Evolutionary conservation across 1,140 invertebrate species (phyloP), one percentile per base, ranked within the genome.

Genomic region (Diuraphis noxia): DNA sequence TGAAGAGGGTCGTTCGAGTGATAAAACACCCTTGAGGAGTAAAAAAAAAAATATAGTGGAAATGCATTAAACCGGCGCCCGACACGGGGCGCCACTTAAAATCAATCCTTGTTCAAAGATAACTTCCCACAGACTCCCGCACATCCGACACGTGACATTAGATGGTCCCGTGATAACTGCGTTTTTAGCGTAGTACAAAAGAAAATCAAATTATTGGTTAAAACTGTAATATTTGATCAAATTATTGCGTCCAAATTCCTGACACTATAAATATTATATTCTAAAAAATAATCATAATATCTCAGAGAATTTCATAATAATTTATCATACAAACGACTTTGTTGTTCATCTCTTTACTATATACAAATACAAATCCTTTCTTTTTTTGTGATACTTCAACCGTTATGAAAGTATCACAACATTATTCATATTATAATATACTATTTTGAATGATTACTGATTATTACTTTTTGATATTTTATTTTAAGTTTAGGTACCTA

Each of bases 11-110:
- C 63, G 63, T 40, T 43, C 2, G 38, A 79, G 13, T 79, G 89
- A 91, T 91, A 91, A 91, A 91, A 91, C 89, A 91, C 89, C 89
- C 89, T 79, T 21, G 56, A 46, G 77, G 4, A 82, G 77, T 43
- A 88, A n/a, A 89, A 21, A 40, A 77, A 41, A 34, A 63, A 63
- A 41, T 40, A 19, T 38, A 30, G 77, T 82, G 34, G 10, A 82
- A 82, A 91, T 41, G 43, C 89, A 91, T 91, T 91, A 91, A 91
- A 81, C 43, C 77, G 89, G 89, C 89, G 89, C 88, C 88, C 25
- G 88, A 21, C 63, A n/a, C 19, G 40, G 40, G 88, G 63, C 88
- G 88, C 89, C 89, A 81, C 89, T 91, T 91, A 82, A 91, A 91
- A 91, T 91, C 89, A 91, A 91, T 91, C 89, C 77, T n/a, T 79